Percentiles rank a stretch among this genome's conserved stretches.
phyloP scores from a whole-genome alignment of 2,797 vertebrate genomes.

The Spinibarbus caldwelli region DNA sequence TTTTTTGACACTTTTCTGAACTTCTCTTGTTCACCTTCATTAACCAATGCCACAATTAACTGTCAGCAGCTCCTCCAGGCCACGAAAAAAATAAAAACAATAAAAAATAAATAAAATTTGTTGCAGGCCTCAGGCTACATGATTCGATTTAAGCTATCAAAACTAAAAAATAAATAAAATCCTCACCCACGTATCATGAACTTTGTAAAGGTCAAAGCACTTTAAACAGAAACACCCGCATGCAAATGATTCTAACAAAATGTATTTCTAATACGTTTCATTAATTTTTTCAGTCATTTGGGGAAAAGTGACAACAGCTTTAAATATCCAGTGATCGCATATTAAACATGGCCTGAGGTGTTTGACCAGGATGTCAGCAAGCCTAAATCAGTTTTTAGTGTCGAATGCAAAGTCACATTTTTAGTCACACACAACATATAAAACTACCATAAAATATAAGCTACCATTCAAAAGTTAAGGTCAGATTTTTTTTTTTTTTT shows the following conservation, averaged over 20 bases:
- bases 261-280: not conserved
- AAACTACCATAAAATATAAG: not conserved
- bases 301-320: not conserved
- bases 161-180: not conserved
- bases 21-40: slow-evolving; percentile 17
- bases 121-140: slow-evolving; percentile 4
- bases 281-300: not conserved
- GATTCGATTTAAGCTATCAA: not conserved
- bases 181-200: not conserved
- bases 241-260: not conserved
- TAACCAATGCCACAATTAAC: not conserved
- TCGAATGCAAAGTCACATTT: not conserved
- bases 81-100: not conserved
- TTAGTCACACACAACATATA: not conserved
- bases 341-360: not conserved
- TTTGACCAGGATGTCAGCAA: not conserved
- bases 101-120: not conserved
- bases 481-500: too few species aligned
- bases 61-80: slow-evolving; percentile 13
- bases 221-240: not conserved
- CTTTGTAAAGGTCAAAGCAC: slow-evolving; percentile 2
- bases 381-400: not conserved
- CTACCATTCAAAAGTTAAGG: not conserved
- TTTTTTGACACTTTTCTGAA: slow-evolving; percentile 5
- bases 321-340: not conserved